Evolutionary conservation across 2,888 invertebrate genomes (phyloP).

Genomic region (Drosophila prolongata): DNA sequence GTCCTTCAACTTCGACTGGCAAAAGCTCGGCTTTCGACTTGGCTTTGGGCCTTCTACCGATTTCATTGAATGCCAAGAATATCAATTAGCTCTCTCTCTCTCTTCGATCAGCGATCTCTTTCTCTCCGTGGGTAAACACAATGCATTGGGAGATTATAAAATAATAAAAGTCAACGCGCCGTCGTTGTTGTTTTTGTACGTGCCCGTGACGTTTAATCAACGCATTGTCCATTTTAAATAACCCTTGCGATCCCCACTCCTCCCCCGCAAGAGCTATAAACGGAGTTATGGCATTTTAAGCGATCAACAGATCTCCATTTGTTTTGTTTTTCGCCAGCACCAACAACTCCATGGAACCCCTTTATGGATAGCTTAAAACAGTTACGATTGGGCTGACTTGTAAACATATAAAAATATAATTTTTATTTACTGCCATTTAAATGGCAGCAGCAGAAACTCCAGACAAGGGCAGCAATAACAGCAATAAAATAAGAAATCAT

Average conservation of each 20-base stretch:
- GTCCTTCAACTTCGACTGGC: constrained; percentile 76
- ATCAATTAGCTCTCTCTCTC: constrained; percentile 59
- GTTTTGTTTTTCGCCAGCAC: constrained; percentile 28
- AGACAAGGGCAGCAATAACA: constrained; percentile 55
- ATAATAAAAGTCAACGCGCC: constrained; percentile 72
- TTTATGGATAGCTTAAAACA: constrained; percentile 52
- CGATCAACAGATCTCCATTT: constrained; percentile 64
- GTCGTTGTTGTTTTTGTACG: constrained; percentile 62
- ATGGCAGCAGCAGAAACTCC: constrained; percentile 63
- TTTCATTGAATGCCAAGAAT: constrained; percentile 68
- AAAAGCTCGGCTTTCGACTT: constrained; percentile 55
- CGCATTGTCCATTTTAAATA: constrained; percentile 66
- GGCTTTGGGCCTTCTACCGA: constrained; percentile 41
- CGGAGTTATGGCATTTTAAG: constrained; percentile 78
- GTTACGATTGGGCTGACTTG: constrained; percentile 48
- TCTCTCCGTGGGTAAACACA: constrained; percentile 47
- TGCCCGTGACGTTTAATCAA: constrained; percentile 75
- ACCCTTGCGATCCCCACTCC: constrained; percentile 1
- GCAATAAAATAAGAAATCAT: constrained; percentile 39
- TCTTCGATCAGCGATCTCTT: background rate
- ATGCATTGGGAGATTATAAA: constrained; percentile 62
- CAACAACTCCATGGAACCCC: constrained; percentile 16
- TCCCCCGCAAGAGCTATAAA: constrained; percentile 50
- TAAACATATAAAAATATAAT: constrained; percentile 35
- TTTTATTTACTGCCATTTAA: constrained; percentile 61